phyloP scores from a whole-genome alignment of 2,797 vertebrate species.

The Perodicticus potto region DNA sequence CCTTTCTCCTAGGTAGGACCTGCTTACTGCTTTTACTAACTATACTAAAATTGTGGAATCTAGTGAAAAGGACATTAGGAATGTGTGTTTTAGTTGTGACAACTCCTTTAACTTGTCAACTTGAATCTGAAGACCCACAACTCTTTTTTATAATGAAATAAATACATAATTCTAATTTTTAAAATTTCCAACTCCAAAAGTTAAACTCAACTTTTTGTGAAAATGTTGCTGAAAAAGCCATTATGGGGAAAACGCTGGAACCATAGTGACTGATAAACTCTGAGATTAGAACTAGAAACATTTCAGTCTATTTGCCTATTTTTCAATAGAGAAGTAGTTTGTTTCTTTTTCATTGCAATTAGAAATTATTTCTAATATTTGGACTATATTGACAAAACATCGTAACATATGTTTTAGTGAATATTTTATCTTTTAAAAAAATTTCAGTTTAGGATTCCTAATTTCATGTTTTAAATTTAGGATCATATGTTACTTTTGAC shows the following conservation, averaged over 20 bases:
- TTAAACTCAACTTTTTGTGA: slow-evolving; percentile 40
- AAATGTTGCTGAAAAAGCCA: slow-evolving; percentile 11
- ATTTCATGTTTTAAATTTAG: slow-evolving; percentile 62
- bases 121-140: neutral
- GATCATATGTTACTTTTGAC: slow-evolving; percentile 13
- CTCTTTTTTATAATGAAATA: slow-evolving; percentile 57
- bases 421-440: neutral
- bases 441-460: slow-evolving; percentile 19
- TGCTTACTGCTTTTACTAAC: neutral
- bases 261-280: slow-evolving; percentile 38
- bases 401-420: neutral
- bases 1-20: neutral
- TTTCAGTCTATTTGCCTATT: neutral
- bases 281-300: neutral
- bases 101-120: neutral
- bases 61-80: neutral
- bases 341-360: slow-evolving; percentile 42
- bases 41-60: neutral
- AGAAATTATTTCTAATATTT: slow-evolving; percentile 3
- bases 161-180: slow-evolving; percentile 7
- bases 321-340: neutral
- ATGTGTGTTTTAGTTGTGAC: neutral
- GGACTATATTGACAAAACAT: neutral
- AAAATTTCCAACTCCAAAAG: slow-evolving; percentile 7
- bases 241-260: slow-evolving; percentile 20